A percentile compares a stretch with the other conserved stretches of the same genome.
phyloP scores from a whole-genome alignment of 2,113 vertebrate genomes.

The Pontoporia blainvillei region DNA sequence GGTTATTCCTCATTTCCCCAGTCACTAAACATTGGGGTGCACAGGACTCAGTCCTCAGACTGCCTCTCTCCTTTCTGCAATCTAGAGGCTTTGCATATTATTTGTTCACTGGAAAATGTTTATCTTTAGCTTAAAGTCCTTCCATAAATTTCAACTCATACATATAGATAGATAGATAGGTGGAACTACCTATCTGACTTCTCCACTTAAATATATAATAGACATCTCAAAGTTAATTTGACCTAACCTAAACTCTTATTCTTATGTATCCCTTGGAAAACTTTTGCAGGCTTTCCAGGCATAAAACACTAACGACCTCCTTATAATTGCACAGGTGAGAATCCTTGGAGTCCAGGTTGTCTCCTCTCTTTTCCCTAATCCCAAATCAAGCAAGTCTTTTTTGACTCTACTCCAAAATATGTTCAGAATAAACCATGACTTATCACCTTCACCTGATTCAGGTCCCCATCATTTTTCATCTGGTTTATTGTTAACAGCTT shows the following conservation, averaged over 20 bases:
- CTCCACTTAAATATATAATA: background rate
- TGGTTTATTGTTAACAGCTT: background rate
- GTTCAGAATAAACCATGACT: background rate
- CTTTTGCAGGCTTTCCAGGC: background rate
- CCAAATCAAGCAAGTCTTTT: background rate
- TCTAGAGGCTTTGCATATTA: background rate
- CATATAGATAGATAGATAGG: background rate
- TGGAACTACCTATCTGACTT: background rate
- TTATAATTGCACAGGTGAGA: background rate
- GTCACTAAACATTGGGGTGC: background rate
- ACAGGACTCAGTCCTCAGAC: background rate
- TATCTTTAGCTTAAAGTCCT: conserved; percentile 17
- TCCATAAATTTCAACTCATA: background rate
- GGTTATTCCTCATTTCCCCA: background rate
- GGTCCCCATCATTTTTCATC: background rate
- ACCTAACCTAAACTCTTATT: background rate
- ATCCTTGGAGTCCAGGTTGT: background rate
- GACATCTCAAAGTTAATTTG: background rate
- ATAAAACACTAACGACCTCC: background rate
- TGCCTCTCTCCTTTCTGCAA: background rate
- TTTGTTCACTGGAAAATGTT: background rate
- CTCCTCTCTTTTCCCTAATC: background rate
- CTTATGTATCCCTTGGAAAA: background rate
- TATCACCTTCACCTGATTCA: background rate
- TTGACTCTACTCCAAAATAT: background rate